phyloP scores from a whole-genome alignment of 2,888 invertebrate genomes.

The Agrenia bidenticulata region DNA sequence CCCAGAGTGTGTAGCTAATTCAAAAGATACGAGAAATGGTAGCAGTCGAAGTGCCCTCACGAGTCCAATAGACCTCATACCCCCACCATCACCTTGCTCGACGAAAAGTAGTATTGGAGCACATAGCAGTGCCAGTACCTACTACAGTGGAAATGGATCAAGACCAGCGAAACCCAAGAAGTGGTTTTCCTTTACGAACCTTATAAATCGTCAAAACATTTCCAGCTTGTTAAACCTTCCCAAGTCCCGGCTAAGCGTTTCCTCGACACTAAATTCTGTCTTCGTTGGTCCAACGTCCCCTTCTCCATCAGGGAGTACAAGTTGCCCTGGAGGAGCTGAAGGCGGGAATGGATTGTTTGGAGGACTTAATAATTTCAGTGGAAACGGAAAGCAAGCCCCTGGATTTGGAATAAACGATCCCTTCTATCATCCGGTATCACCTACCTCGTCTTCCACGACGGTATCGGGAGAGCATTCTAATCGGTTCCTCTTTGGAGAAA shows the following conservation, averaged over 20 bases:
- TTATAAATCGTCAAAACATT: slow-evolving; percentile 49
- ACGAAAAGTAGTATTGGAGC: slow-evolving; percentile 21
- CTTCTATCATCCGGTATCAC: slow-evolving; percentile 29
- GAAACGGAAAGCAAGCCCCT: slow-evolving; percentile 14
- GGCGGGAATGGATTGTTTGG: slow-evolving; percentile 28
- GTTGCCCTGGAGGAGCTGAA: slow-evolving; percentile 29
- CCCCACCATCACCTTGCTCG: slow-evolving; percentile 32
- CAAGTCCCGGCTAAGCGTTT: slow-evolving; percentile 50
- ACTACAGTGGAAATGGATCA: slow-evolving; percentile 5
- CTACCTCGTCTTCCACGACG: slow-evolving; percentile 46
- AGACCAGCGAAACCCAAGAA: slow-evolving; percentile 43
- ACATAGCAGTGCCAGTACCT: neutral
- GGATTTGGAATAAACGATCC: slow-evolving; percentile 13
- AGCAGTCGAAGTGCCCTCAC: slow-evolving; percentile 45
- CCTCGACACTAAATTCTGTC: slow-evolving; percentile 51
- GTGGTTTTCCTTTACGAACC: slow-evolving; percentile 52
- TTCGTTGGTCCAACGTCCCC: slow-evolving; percentile 43
- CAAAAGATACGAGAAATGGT: slow-evolving; percentile 33
- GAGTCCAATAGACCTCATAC: slow-evolving; percentile 41
- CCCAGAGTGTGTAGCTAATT: slow-evolving; percentile 13
- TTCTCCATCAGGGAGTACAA: slow-evolving; percentile 31
- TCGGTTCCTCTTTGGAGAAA: neutral
- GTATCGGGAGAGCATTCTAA: slow-evolving; percentile 32
- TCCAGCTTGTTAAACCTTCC: slow-evolving; percentile 46
- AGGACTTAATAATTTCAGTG: slow-evolving; percentile 33